Conservation (phyloP, 2,888 invertebrate genomes). For the Hirudinaria manillensis region DNA sequence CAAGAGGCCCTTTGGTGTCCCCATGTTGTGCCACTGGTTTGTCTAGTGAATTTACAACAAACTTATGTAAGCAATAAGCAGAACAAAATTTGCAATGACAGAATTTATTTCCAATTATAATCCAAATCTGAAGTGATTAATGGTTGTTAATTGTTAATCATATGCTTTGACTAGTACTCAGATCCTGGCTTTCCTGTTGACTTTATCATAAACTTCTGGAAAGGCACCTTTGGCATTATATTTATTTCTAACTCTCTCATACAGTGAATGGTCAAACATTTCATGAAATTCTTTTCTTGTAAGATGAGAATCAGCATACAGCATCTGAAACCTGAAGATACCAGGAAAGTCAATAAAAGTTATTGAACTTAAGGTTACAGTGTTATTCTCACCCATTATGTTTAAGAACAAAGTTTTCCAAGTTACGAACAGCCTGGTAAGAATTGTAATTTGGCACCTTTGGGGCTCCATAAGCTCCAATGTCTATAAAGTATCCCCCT, state of each 20-base stretch:
- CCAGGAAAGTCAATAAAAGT: background rate
- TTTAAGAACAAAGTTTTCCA: slow-evolving; percentile 68
- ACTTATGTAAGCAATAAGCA: too few species aligned
- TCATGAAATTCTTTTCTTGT: slow-evolving; percentile 67
- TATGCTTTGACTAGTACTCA: slow-evolving; percentile 36
- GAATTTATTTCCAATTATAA: too few species aligned
- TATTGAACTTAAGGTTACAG: background rate
- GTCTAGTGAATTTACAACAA: too few species aligned
- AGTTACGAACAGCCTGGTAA: slow-evolving; percentile 62
- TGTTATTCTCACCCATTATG: slow-evolving; percentile 60
- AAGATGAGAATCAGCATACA: slow-evolving; percentile 75
- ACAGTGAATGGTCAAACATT: slow-evolving; percentile 75
- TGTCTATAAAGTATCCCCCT: slow-evolving; percentile 69
- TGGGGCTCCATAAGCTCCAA: slow-evolving; percentile 75
- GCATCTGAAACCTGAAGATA: slow-evolving; percentile 68
- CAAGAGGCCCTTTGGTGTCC: too few species aligned
- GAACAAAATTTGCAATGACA: too few species aligned
- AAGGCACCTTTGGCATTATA: slow-evolving; percentile 67
- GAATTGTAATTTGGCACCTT: slow-evolving; percentile 62
- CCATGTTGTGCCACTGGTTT: too few species aligned
- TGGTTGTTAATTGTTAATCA: too few species aligned
- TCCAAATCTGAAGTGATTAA: too few species aligned
- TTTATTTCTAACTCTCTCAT: slow-evolving; percentile 63
- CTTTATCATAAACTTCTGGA: slow-evolving; percentile 73
- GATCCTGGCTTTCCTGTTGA: slow-evolving; percentile 50